Conservation (phyloP, 2,797 vertebrate genomes). For the Hoplostethus atlanticus region DNA sequence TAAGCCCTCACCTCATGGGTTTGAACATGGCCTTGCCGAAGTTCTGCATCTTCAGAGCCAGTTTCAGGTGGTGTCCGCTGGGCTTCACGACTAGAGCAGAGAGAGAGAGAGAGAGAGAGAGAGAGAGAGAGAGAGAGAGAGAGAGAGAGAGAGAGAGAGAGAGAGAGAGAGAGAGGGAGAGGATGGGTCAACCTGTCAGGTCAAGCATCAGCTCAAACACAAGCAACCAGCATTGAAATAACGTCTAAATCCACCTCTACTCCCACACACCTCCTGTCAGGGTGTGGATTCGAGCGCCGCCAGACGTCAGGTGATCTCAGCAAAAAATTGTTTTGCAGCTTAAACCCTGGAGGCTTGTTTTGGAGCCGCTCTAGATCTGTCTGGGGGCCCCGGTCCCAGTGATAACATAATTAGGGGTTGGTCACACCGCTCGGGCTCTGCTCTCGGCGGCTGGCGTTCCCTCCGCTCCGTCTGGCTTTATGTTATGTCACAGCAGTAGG, state of each 20-base stretch:
- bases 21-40: slow-evolving; percentile 98
- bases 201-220: not conserved
- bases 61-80: slow-evolving; percentile 95
- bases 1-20: slow-evolving; percentile 93
- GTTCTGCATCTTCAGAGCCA: slow-evolving; percentile 92
- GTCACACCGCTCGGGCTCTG: slow-evolving; percentile 41
- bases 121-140: not conserved
- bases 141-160: not conserved
- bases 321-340: slow-evolving; percentile 28
- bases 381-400: slow-evolving; percentile 11
- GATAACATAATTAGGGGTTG: slow-evolving; percentile 70
- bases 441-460: slow-evolving; percentile 22
- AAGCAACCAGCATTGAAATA: not conserved
- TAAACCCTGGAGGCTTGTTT: slow-evolving; percentile 10
- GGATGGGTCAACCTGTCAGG: too few relatives aligned
- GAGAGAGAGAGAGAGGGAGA: too few relatives aligned
- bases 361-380: slow-evolving; percentile 22
- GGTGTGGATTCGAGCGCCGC: too few relatives aligned
- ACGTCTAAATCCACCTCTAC: not conserved
- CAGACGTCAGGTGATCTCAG: slow-evolving; percentile 11
- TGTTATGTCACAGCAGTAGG: slow-evolving; percentile 59
- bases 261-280: not conserved
- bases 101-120: not conserved
- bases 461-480: slow-evolving; percentile 48
- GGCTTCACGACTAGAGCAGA: slow-evolving; percentile 92